phyloP scores from a whole-genome alignment of 2,797 vertebrate genomes.

The Pristis pectinata region DNA sequence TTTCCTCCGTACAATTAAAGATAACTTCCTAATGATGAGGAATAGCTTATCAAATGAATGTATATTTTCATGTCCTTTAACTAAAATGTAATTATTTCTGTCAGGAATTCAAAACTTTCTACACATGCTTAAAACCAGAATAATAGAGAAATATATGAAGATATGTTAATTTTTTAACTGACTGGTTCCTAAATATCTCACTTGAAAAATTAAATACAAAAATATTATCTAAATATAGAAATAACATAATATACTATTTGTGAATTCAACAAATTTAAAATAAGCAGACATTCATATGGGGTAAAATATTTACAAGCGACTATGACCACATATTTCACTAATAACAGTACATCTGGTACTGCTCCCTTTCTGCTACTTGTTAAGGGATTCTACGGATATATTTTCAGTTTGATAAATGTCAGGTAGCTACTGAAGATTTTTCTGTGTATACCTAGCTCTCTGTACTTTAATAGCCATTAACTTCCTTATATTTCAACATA shows the following conservation, averaged over 20 bases:
- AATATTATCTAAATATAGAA: slow-evolving; percentile 30
- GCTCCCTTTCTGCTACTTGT: slow-evolving; percentile 43
- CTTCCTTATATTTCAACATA: slow-evolving; percentile 14
- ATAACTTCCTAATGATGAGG: neutral
- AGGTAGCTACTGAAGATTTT: slow-evolving; percentile 49
- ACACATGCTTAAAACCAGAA: neutral
- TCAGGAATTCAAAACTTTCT: neutral
- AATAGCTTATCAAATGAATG: slow-evolving; percentile 5
- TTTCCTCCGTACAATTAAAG: slow-evolving; percentile 1
- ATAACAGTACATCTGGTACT: slow-evolving; percentile 66
- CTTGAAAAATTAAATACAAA: slow-evolving; percentile 19
- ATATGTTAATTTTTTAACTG: neutral
- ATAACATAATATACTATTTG: slow-evolving; percentile 74
- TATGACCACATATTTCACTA: slow-evolving; percentile 51
- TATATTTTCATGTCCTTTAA: neutral
- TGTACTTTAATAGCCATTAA: slow-evolving; percentile 56
- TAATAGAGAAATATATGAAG: neutral
- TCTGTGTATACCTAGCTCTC: slow-evolving; percentile 62
- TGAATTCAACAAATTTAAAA: slow-evolving; percentile 70
- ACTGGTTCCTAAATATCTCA: neutral
- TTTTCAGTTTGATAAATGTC: slow-evolving; percentile 38
- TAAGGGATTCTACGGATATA: slow-evolving; percentile 45
- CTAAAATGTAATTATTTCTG: neutral
- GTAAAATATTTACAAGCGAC: slow-evolving; percentile 52
- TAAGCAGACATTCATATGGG: slow-evolving; percentile 61